These are phyloP conservation scores for Morpho helenor DNA, from an alignment of 2,888 invertebrate genomes.

Conservation along the genomic window DNA sequence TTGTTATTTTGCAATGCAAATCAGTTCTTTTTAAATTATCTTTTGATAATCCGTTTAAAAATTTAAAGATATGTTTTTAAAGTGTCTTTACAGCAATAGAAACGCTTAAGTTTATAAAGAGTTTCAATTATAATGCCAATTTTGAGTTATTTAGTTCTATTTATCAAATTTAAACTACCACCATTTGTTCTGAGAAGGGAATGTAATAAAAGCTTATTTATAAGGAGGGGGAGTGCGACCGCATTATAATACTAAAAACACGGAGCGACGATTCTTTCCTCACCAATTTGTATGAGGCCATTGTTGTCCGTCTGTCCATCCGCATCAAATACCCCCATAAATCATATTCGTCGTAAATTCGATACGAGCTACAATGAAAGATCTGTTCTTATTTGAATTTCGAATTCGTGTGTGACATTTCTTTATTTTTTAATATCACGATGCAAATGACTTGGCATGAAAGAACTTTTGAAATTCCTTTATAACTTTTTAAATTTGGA, in stretches of 20 bases:
- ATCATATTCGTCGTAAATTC: slow-evolving; percentile 77
- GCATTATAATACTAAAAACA: slow-evolving; percentile 70
- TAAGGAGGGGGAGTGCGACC: slow-evolving; percentile 55
- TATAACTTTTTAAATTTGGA: neutral
- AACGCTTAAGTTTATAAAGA: too few species aligned
- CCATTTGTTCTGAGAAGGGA: slow-evolving; percentile 49
- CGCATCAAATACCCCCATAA: slow-evolving; percentile 72
- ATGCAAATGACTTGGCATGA: slow-evolving; percentile 19
- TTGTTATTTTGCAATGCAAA: too few species aligned
- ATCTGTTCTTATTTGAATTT: slow-evolving; percentile 70
- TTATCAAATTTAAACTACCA: too few species aligned
- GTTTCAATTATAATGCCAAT: too few species aligned
- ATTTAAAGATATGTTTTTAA: too few species aligned
- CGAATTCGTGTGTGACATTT: slow-evolving; percentile 41
- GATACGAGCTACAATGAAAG: slow-evolving; percentile 70
- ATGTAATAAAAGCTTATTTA: slow-evolving; percentile 57
- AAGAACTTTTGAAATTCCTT: slow-evolving; percentile 13
- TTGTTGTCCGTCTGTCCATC: slow-evolving; percentile 71
- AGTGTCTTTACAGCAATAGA: too few species aligned
- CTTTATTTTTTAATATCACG: slow-evolving; percentile 29
- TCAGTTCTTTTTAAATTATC: too few species aligned
- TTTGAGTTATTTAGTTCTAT: too few species aligned
- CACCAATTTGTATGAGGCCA: slow-evolving; percentile 57
- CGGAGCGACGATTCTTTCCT: slow-evolving; percentile 50
- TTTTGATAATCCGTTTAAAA: too few species aligned